Evolutionary conservation across 2,888 invertebrate genomes (phyloP).

Genomic region (Trisateles emortualis): DNA sequence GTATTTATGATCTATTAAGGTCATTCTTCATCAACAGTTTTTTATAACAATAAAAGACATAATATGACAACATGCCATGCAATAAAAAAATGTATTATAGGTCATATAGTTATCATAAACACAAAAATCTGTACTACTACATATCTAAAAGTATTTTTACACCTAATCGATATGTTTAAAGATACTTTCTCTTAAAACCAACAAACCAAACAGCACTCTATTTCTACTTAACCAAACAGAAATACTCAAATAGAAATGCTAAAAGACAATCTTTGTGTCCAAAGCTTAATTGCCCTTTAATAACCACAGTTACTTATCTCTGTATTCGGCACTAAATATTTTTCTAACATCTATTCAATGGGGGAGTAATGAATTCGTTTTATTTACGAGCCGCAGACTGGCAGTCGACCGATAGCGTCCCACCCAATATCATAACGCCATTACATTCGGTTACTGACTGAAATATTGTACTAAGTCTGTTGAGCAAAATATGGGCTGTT

Average conservation of each 20-base stretch:
- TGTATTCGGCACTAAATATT: constrained; percentile 65
- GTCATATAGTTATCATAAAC: too few relatives aligned
- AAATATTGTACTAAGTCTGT: constrained; percentile 50
- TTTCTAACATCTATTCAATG: constrained; percentile 61
- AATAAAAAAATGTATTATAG: too few relatives aligned
- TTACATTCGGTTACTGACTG: constrained; percentile 70
- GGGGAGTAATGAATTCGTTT: constrained; percentile 75
- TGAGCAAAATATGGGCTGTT: constrained; percentile 46
- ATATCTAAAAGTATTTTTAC: too few relatives aligned
- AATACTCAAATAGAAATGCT: constrained; percentile 13
- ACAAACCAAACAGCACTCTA: constrained; percentile 15
- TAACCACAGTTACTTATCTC: constrained; percentile 49
- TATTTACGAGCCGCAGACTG: constrained; percentile 75
- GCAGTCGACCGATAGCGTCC: constrained; percentile 73
- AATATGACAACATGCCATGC: too few relatives aligned
- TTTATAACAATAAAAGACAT: too few relatives aligned
- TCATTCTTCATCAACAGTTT: too few relatives aligned
- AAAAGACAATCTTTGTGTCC: constrained; percentile 20
- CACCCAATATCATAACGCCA: constrained; percentile 74
- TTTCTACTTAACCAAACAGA: constrained; percentile 23
- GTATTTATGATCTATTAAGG: too few relatives aligned
- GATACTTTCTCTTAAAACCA: neutral
- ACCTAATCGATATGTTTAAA: too few relatives aligned
- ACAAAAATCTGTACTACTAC: too few relatives aligned
- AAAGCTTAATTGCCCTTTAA: constrained; percentile 47